Percentiles rank a stretch among this genome's conserved stretches.
Evolutionary conservation across 1,140 invertebrate species (phyloP).

Genomic region (Conus ventricosus): DNA sequence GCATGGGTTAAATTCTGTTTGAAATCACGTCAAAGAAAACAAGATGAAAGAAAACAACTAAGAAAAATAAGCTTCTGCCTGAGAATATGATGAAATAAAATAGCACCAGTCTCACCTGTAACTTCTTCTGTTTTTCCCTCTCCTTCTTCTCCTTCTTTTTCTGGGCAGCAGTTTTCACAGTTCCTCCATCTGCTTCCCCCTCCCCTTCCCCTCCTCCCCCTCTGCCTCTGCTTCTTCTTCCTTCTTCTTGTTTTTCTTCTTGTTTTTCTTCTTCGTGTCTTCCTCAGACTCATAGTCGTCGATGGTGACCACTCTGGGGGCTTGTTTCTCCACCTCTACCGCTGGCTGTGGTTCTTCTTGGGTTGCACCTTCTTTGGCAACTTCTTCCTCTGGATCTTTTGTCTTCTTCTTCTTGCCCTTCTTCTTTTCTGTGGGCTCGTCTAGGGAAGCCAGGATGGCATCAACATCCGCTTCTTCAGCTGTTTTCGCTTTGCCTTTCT

Average conservation of each 20-base stretch:
- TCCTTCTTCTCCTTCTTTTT: conserved; percentile 69
- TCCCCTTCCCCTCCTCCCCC: conserved; percentile 51
- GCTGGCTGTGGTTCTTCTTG: conserved; percentile 63
- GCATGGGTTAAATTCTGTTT: too few relatives aligned
- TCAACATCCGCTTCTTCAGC: conserved; percentile 91
- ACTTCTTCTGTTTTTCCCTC: conserved; percentile 68
- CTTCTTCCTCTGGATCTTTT: conserved; percentile 62
- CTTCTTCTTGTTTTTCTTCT: conserved; percentile 64
- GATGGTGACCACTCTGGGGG: conserved; percentile 51
- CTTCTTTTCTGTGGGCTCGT: conserved; percentile 55
- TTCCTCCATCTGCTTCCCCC: conserved; percentile 74
- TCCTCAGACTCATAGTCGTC: conserved; percentile 59
- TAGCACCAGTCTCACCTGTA: conserved; percentile 47
- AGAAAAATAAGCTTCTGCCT: too few relatives aligned
- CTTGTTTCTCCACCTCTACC: conserved; percentile 44
- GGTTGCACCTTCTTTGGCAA: conserved; percentile 53
- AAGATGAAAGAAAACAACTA: conserved; percentile 12
- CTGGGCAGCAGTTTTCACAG: conserved; percentile 76
- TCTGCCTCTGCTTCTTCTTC: conserved; percentile 48
- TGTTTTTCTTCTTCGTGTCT: conserved; percentile 63
- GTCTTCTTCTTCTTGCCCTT: conserved; percentile 70
- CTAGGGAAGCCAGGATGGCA: conserved; percentile 82
- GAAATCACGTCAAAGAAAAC: not conserved
- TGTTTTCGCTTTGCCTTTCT: conserved; percentile 73
- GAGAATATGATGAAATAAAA: not conserved